Evolutionary conservation across 2,888 invertebrate species (phyloP), one percentile per base, ranked within the genome.

Genomic region (Leistus spinibarbis): DNA sequence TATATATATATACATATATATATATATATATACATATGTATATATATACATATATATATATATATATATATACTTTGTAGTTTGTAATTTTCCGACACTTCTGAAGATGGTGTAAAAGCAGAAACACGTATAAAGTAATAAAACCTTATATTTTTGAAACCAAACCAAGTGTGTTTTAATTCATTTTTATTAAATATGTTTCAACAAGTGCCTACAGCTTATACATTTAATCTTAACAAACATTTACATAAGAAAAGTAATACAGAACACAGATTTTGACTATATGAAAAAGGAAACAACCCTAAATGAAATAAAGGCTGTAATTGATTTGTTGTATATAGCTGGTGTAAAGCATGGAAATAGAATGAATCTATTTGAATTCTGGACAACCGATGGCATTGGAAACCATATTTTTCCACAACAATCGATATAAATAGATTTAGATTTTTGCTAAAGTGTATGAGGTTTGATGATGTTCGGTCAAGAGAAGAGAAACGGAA

Each of bases 321-420:
- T 76, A 1, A 56, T 77, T 66, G 77, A 73, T 57, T 62, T 77
- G 20, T 19, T 77, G 23, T 78, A 78, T 57, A 27, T 78, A 65
- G 76, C 74, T 17, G 77, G 76, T 16, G 70, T 73, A 53, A 22
- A 27, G 9, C 27, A 74, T 23, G 67, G 69, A n/a, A 72, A 63
- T 3, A 57, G 77, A 57, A 54, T 54, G 53, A 71, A 64, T 54
- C 10, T 76, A 66, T 10, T n/a, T n/a, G 73, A 77, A 17, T 67
- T 76, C 16, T 77, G 76, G 72, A 27, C 54, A 19, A 64, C 54
- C n/a, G 65, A 65, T 23, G 76, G 70, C n/a, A n/a, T 40, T 16
- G 71, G 70, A 7, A 9, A 13, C 7, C 13, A 22, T 54, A 56
- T 71, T 7, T 71, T 76, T 54, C 71, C 56, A 19, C 57, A 1